Base-by-base conservation (phyloP, 2,797 vertebrate genomes). In the Falco rusticolus region DNA sequence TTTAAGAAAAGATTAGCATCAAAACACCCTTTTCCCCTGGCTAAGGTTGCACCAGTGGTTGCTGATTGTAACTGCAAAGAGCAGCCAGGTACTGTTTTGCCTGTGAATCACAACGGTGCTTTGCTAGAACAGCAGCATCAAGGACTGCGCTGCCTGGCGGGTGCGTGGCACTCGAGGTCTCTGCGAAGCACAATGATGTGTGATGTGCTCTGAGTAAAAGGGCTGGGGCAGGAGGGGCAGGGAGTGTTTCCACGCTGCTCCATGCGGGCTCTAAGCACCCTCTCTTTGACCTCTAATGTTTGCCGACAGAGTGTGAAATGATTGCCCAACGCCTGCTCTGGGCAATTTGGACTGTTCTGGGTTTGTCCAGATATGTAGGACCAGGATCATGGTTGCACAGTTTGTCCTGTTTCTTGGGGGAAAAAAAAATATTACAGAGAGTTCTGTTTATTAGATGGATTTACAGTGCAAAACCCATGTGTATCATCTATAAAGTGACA, bases 81-180 rank as follows among this genome's bases (percentile, higher is more conserved):
- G 22, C 74, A 79, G 48, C 16, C 68, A 13, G 51, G 37, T 29
- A 13, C n/a, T 56, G 37, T 41, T 91, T 68, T 8, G 8, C 33
- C 77, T 1, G 16, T 5, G 39, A 74, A 51, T 83, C 48, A 51
- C 4, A 31, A 59, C 87, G 50, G 18, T 7, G 7, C 53, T 43
- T 33, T 13, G 14, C 45, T 34, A 43, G 33, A 79, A 59, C 41
- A 68, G 9, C 39, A 39, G 20, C 76, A 29, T 39, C 37, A 28
- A 56, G 51, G 47, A 26, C 20, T 5, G 17, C 0, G 2, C 28
- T 1, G 1, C 0, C 0, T 17, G 56, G 4, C 1, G 5, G 59
- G 19, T 33, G 8, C 4, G 1, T 56, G 57, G n/a, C 20, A 53
- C 21, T 56, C 0, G 0, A 53, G 28, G 51, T 54, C 39, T 16